phyloP scores from a whole-genome alignment of 2,888 invertebrate genomes.

The Platerodrilus igneus region DNA sequence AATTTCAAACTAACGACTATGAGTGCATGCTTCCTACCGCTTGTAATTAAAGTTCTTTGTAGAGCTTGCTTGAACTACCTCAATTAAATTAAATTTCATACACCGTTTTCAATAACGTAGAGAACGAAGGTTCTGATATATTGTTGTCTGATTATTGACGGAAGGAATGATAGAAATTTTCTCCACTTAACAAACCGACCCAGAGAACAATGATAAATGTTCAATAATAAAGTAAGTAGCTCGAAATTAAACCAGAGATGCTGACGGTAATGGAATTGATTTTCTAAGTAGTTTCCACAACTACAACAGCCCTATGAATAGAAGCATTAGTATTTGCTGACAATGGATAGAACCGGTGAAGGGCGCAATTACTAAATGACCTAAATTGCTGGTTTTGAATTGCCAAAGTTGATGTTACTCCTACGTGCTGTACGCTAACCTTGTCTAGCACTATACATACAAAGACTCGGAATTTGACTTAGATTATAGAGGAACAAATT shows the following conservation, averaged over 20 bases:
- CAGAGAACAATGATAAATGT: constrained; percentile 6
- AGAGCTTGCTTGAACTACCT: constrained; percentile 4
- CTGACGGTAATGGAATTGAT: constrained; percentile 19
- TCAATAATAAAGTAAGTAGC: constrained; percentile 9
- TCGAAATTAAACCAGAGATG: constrained; percentile 12
- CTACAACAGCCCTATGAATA: constrained; percentile 22
- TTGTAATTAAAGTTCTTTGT: constrained; percentile 2
- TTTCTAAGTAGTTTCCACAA: constrained; percentile 21
- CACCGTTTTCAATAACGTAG: neutral
- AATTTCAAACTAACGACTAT: neutral
- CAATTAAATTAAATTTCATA: constrained; percentile 9
- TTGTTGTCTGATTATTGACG: too few species aligned
- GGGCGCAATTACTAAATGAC: constrained; percentile 28
- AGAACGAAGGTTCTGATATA: too few species aligned
- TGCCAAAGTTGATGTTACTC: constrained; percentile 11
- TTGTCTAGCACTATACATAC: constrained; percentile 6
- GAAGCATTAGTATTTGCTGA: constrained; percentile 25
- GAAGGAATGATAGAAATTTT: constrained; percentile 6
- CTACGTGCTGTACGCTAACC: constrained; percentile 8
- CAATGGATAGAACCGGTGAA: constrained; percentile 25
- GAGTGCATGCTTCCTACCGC: neutral
- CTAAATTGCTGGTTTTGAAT: constrained; percentile 24
- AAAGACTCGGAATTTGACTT: too few species aligned
- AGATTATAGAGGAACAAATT: constrained; percentile 4
- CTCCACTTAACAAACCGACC: constrained; percentile 1